Conservation (phyloP, 1,140 invertebrate species). For the Proctacanthus coquilletti region DNA sequence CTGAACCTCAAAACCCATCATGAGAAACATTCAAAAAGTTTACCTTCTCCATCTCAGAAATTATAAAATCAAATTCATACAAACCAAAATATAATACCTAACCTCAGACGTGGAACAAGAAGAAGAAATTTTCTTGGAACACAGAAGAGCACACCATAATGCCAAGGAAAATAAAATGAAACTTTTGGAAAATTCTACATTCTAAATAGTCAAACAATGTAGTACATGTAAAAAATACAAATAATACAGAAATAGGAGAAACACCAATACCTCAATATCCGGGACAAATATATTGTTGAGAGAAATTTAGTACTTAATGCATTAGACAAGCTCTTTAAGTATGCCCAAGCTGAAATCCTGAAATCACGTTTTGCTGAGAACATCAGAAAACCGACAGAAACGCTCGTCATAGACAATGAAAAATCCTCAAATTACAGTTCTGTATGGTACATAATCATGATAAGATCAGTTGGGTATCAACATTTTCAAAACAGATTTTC, state of each 20-base stretch:
- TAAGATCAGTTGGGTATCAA: not conserved
- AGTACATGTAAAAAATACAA: not conserved
- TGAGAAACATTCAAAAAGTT: not conserved
- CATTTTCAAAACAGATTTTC: not conserved
- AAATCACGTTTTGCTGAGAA: not conserved
- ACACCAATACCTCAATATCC: no score
- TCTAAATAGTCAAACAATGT: slow-evolving; percentile 1
- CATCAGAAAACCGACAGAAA: not conserved
- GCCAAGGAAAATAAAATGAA: slow-evolving; percentile 2
- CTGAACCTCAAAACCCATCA: not conserved
- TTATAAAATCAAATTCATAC: slow-evolving; percentile 3
- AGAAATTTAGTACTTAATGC: not conserved
- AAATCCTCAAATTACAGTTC: not conserved
- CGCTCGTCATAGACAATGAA: not conserved
- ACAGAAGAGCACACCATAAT: slow-evolving; percentile 5
- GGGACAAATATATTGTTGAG: not conserved
- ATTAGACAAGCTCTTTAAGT: not conserved
- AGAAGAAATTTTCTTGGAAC: no score
- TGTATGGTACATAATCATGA: not conserved
- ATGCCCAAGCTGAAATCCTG: not conserved
- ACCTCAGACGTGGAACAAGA: no score
- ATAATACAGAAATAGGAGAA: not conserved
- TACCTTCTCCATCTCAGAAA: not conserved
- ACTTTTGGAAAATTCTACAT: slow-evolving; percentile 5
- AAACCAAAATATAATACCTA: not conserved